phyloP scores from a whole-genome alignment of 2,888 invertebrate genomes.

The Drosophila meridiana region DNA sequence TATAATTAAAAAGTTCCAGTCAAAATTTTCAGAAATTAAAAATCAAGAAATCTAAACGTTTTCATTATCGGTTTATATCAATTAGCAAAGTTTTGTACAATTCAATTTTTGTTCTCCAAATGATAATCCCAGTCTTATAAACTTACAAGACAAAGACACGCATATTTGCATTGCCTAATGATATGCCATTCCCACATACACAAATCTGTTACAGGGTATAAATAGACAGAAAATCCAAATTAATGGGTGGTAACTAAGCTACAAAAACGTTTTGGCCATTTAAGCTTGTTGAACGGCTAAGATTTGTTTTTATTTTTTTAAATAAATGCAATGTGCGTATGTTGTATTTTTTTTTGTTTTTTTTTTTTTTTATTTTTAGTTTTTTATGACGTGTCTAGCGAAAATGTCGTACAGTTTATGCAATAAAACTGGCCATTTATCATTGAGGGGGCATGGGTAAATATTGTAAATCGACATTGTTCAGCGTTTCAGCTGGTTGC shows the following conservation, averaged over 20 bases:
- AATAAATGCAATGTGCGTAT: slow-evolving; percentile 31
- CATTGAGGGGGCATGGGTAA: slow-evolving; percentile 58
- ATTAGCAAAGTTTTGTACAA: too few relatives aligned
- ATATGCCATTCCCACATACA: neutral
- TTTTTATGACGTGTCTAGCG: slow-evolving; percentile 57
- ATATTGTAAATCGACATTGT: slow-evolving; percentile 68
- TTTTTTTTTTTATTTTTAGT: slow-evolving; percentile 7
- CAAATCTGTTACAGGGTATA: slow-evolving; percentile 8
- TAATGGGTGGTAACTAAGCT: slow-evolving; percentile 65
- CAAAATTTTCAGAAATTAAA: too few relatives aligned
- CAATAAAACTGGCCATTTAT: slow-evolving; percentile 80
- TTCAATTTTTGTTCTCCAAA: neutral
- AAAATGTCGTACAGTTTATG: slow-evolving; percentile 79
- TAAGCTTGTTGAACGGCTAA: slow-evolving; percentile 70
- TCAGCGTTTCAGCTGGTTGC: slow-evolving; percentile 41
- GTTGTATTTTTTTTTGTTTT: slow-evolving; percentile 2
- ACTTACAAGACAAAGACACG: neutral
- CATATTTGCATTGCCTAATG: neutral
- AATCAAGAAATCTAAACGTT: too few relatives aligned
- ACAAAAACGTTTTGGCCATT: slow-evolving; percentile 63
- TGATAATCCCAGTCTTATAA: neutral
- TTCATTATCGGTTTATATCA: too few relatives aligned
- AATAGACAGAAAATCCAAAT: slow-evolving; percentile 10
- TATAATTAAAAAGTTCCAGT: too few relatives aligned
- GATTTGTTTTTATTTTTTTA: slow-evolving; percentile 29